These are phyloP conservation scores for Pyrocephalus nanus DNA, from an alignment of 2,797 vertebrate genomes.

Conservation along the genomic window DNA sequence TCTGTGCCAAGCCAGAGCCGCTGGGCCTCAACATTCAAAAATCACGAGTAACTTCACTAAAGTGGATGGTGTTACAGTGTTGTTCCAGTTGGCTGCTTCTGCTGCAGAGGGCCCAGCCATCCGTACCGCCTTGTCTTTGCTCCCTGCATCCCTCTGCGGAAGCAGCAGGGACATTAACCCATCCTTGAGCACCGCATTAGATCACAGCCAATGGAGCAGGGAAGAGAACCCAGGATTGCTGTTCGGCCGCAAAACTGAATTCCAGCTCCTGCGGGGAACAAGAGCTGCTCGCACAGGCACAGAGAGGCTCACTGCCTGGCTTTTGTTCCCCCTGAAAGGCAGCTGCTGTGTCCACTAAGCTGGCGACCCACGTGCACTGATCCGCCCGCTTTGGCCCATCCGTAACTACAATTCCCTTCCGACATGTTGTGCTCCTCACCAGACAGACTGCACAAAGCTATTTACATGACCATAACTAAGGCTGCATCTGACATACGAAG, in stretches of 20 bases:
- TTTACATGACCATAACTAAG: neutral
- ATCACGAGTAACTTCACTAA: neutral
- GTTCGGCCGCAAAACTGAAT: neutral
- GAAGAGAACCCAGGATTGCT: neutral
- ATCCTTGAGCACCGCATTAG: neutral
- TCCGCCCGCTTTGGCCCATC: neutral
- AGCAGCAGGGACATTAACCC: neutral
- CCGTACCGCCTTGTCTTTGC: accelerated
- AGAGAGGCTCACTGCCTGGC: neutral
- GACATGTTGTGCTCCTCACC: neutral
- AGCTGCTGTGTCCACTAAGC: constrained; percentile 48
- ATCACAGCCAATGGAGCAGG: accelerated
- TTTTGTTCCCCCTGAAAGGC: neutral
- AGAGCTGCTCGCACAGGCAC: neutral
- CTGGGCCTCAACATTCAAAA: neutral
- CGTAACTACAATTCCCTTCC: neutral
- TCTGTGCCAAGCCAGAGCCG: neutral
- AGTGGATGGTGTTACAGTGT: neutral
- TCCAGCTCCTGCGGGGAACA: neutral
- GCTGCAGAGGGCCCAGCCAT: neutral
- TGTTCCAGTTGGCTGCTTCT: constrained; percentile 32
- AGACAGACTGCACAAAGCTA: neutral
- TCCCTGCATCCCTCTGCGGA: neutral
- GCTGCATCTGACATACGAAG: neutral
- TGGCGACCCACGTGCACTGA: neutral